phyloP scores from a whole-genome alignment of 2,113 vertebrate genomes.

The Amblyornis subalaris region DNA sequence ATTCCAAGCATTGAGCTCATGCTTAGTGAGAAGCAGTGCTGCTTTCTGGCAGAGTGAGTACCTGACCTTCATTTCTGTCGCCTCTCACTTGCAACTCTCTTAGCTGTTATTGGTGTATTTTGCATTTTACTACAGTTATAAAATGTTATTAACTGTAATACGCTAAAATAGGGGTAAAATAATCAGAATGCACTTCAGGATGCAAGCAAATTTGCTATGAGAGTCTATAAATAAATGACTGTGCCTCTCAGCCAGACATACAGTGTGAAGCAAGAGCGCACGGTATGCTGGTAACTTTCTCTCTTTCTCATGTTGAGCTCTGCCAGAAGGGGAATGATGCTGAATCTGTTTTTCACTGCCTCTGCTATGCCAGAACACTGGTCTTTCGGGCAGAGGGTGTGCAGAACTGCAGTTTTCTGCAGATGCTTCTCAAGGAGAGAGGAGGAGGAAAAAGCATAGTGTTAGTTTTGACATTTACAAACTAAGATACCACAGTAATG shows the following conservation, averaged over 20 bases:
- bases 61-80: neutral
- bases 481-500: neutral
- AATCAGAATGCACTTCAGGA: neutral
- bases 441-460: neutral
- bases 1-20: neutral
- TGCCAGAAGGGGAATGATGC: neutral
- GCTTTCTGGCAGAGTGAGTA: neutral
- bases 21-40: neutral
- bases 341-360: neutral
- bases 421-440: neutral
- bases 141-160: neutral
- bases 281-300: neutral
- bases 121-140: neutral
- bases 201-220: neutral
- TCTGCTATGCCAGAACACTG: neutral
- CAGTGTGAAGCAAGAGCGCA: neutral
- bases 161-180: neutral
- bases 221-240: neutral
- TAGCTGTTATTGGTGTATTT: neutral
- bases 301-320: neutral
- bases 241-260: neutral
- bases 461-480: neutral
- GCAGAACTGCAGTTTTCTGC: neutral
- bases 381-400: neutral
- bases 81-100: neutral